Base-by-base conservation (phyloP, 2,797 vertebrate species). In the Stomatorhinus walkeri region DNA sequence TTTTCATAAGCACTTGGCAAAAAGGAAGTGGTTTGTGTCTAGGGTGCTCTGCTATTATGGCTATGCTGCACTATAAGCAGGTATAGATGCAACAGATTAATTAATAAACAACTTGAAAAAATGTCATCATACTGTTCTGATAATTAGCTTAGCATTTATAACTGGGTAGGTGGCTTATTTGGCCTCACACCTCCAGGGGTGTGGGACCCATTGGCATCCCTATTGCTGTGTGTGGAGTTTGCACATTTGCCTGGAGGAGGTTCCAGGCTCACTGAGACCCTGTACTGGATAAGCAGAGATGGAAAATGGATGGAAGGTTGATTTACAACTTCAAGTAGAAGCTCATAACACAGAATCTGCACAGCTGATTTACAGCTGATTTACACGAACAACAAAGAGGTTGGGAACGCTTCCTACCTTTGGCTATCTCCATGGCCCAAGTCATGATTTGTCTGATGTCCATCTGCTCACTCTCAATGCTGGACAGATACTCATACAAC, bases 391-490 rank as follows among this genome's bases (percentile, higher is more conserved):
- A n/a, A 79, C 19, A 16, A 43, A 79, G 36, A 79, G 32, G 2
- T 79, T 2, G 36, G 36, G 32, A 43, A n/a, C 0, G 72, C 40
- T 28, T 0, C 28, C 40, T 95, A 99, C 98, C 98, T 98, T 99
- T 99, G 90, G 98, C 98, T 92, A 99, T 98, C 88, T 99, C 97
- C 56, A 97, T 97, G 93, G 98, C 96, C 98, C 98, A 99, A 1
- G 97, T 96, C 98, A 99, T 98, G 90, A 99, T 97, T 91, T 98
- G 98, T 91, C 96, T 96, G 97, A 99, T 99, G 94, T 99, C 97
- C 97, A 99, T 99, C 92, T 99, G 97, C 92, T 99, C 98, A 93
- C 98, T 99, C 94, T 97, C 96, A 92, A 97, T 96, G 92, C 98
- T 99, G 93, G 98, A 98, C 89, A 99, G 97, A 93, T 97, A 99